Evolutionary conservation across 2,888 invertebrate species (phyloP).

Genomic region (Leptinotarsa juncta): DNA sequence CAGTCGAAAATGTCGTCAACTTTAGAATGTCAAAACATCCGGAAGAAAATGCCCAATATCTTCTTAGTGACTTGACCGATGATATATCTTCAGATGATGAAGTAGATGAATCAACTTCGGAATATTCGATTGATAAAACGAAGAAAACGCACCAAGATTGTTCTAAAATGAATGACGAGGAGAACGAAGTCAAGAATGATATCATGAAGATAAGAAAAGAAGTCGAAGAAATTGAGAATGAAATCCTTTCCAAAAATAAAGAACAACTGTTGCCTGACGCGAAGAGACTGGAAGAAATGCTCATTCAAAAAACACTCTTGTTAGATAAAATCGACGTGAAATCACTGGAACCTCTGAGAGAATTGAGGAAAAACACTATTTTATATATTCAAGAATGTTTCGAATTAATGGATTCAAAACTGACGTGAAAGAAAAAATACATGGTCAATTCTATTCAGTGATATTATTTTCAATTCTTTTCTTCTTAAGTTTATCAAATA

Average conservation of each 20-base stretch:
- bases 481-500: constrained; percentile 30
- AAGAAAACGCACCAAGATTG: neutral
- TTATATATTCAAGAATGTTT: constrained; percentile 45
- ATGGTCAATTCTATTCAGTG: neutral
- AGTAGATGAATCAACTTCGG: neutral
- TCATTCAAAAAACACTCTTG: constrained; percentile 46
- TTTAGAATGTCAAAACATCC: constrained; percentile 2
- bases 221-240: constrained; percentile 35
- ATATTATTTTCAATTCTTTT: neutral
- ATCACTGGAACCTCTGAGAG: constrained; percentile 41
- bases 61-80: constrained; percentile 29
- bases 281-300: constrained; percentile 46
- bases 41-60: constrained; percentile 14
- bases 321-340: constrained; percentile 48
- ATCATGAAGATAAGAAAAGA: constrained; percentile 33
- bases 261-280: constrained; percentile 33
- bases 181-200: constrained; percentile 32
- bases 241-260: constrained; percentile 30
- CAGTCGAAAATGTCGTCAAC: constrained; percentile 10
- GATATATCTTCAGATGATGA: constrained; percentile 30
- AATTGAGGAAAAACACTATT: constrained; percentile 45
- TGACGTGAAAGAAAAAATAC: constrained; percentile 19
- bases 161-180: constrained; percentile 29
- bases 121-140: neutral
- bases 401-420: constrained; percentile 37